phyloP scores from a whole-genome alignment of 2,797 vertebrate genomes.

The Cyclura pinguis region DNA sequence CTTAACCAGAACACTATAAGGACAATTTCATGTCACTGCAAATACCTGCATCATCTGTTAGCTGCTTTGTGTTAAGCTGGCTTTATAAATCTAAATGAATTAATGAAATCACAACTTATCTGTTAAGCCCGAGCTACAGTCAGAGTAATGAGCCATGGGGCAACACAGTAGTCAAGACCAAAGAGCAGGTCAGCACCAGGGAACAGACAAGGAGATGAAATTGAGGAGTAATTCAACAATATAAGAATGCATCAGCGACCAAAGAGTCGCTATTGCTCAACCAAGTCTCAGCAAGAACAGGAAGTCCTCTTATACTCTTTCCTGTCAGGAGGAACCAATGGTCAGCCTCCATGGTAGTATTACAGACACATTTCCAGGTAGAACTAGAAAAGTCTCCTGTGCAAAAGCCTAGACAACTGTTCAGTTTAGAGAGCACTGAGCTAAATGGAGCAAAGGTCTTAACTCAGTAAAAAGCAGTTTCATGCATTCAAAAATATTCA shows the following conservation, averaged over 20 bases:
- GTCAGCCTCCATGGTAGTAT: too few species aligned
- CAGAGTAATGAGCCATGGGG: background rate
- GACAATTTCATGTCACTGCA: slow-evolving; percentile 55
- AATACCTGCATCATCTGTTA: slow-evolving; percentile 60
- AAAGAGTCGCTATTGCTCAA: background rate
- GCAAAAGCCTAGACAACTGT: too few species aligned
- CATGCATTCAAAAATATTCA: too few species aligned
- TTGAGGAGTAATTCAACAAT: too few species aligned
- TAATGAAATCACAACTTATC: background rate
- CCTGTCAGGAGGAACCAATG: background rate
- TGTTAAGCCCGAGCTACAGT: too few species aligned
- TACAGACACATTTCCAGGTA: too few species aligned
- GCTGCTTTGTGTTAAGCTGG: background rate
- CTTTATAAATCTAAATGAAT: background rate
- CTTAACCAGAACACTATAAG: slow-evolving; percentile 44
- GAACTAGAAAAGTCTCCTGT: too few species aligned
- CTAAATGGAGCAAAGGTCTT: too few species aligned
- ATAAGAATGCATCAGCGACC: background rate
- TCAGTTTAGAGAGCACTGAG: too few species aligned
- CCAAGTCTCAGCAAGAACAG: background rate
- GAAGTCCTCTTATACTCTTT: background rate
- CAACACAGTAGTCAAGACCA: background rate
- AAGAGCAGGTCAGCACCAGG: background rate
- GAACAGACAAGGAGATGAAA: too few species aligned
- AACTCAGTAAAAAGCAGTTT: too few species aligned